A percentile compares a stretch with the other conserved stretches of the same genome.
Evolutionary conservation across 2,888 invertebrate species (phyloP).

Genomic region (Scotopteryx bipunctaria): DNA sequence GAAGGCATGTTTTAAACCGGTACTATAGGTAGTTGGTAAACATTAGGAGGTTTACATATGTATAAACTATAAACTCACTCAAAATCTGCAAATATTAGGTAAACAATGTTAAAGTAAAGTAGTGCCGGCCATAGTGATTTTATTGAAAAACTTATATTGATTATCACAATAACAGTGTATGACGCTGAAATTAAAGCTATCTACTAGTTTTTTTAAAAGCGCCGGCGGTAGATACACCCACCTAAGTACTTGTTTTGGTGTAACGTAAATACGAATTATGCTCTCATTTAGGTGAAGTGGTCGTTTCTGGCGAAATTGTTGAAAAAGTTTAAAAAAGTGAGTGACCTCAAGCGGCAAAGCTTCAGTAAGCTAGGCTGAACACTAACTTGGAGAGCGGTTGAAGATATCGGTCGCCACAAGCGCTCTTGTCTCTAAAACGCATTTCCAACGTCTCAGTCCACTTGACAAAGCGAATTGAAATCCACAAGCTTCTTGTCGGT

Average conservation of each 20-base stretch:
- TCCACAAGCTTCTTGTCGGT: conserved; percentile 62
- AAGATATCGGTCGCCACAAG: conserved; percentile 58
- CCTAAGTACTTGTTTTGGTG: no score
- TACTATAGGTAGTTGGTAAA: conserved; percentile 11
- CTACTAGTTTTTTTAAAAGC: no score
- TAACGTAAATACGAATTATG: no score
- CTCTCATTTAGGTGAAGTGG: no score
- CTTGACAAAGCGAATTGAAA: conserved; percentile 67
- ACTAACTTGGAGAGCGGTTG: conserved; percentile 47
- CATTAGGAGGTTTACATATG: conserved; percentile 8
- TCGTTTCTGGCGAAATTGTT: not conserved
- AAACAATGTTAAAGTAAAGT: no score
- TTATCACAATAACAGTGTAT: no score
- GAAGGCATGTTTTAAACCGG: conserved; percentile 23
- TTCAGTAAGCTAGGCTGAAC: conserved; percentile 38
- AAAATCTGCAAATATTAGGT: no score
- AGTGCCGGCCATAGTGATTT: no score
- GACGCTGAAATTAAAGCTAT: no score
- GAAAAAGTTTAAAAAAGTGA: conserved; percentile 32
- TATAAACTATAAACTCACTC: no score
- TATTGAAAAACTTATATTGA: conserved; percentile 3
- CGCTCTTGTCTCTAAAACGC: conserved; percentile 60
- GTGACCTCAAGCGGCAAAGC: conserved; percentile 36
- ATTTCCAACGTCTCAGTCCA: conserved; percentile 56
- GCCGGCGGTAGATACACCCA: no score